Base-by-base conservation (phyloP, 2,888 invertebrate genomes). In the Tiphia femorata region DNA sequence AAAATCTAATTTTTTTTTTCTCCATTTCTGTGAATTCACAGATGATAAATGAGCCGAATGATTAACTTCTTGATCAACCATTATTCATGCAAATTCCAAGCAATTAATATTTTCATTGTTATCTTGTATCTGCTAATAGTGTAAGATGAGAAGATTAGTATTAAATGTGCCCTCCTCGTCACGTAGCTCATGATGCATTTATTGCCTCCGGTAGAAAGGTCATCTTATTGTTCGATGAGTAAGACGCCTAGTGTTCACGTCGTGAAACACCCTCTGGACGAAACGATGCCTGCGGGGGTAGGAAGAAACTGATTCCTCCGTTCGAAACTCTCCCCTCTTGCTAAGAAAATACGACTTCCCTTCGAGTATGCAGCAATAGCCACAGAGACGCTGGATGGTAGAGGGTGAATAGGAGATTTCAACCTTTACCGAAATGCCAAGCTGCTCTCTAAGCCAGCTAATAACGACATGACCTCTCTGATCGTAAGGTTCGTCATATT, bases 381-480 rank as follows among this genome's bases (percentile, higher is more conserved):
- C n/a, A n/a, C n/a, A n/a, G n/a, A n/a, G n/a, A n/a, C n/a, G n/a
- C n/a, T n/a, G n/a, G n/a, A n/a, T n/a, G n/a, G n/a, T 67, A 37
- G 51, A 61, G 53, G 61, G 65, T 40, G 64, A 70, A n/a, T 58
- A 63, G 66, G 60, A 70, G 66, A 72, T 74, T 75, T 76, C 69
- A 64, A 78, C 80, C 77, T 78, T 78, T 77, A 72, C 61, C 75
- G 70, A 79, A 78, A 81, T 80, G 78, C 76, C 78, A 78, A 72
- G 60, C 72, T 66, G 76, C 68, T 62, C 70, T 70, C 65, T 77
- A 73, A 78, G 76, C 68, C 64, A 75, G 72, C 76, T 78, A 78
- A 77, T 77, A 77, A 72, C 70, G 67, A 56, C 64, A 57, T 43
- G 40, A 43, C 44, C 43, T 56, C 29, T 40, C 43, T 29, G 17